Evolutionary conservation across 1,140 invertebrate species (phyloP).

Genomic region (Hylaeus volcanicus): DNA sequence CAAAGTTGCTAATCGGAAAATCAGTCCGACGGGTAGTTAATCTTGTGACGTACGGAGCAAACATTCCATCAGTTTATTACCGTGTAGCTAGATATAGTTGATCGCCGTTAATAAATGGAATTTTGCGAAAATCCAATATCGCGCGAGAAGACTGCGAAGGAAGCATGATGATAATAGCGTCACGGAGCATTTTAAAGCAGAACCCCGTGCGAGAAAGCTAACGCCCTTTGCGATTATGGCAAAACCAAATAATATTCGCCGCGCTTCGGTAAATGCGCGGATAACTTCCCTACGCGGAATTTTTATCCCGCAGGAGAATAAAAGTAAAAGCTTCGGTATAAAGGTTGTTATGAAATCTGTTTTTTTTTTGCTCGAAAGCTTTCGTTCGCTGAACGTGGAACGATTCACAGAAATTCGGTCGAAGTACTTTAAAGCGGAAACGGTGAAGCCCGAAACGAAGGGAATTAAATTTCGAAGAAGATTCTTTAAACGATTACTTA

Average conservation of each 20-base stretch:
- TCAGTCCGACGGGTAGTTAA: conserved; percentile 9
- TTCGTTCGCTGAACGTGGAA: neutral
- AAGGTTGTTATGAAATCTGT: neutral
- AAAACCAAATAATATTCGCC: conserved; percentile 2
- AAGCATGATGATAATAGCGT: conserved; percentile 14
- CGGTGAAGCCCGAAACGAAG: neutral
- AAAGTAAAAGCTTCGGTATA: neutral
- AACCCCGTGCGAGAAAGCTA: neutral
- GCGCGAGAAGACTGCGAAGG: neutral
- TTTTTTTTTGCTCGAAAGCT: no score
- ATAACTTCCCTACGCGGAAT: conserved; percentile 7
- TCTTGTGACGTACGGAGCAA: neutral
- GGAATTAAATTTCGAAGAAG: neutral
- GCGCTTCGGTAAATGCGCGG: neutral
- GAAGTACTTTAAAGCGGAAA: neutral
- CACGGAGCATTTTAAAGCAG: conserved; percentile 11
- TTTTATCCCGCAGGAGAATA: neutral
- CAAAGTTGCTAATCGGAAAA: neutral
- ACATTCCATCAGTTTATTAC: neutral
- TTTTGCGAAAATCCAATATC: conserved; percentile 17
- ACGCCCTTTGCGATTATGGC: neutral
- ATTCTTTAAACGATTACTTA: neutral
- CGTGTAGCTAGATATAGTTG: neutral
- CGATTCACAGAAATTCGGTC: no score
- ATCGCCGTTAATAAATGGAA: conserved; percentile 19